These are phyloP conservation scores for Syrrhaptes paradoxus DNA, from an alignment of 2,113 vertebrate genomes.

Conservation along the genomic window DNA sequence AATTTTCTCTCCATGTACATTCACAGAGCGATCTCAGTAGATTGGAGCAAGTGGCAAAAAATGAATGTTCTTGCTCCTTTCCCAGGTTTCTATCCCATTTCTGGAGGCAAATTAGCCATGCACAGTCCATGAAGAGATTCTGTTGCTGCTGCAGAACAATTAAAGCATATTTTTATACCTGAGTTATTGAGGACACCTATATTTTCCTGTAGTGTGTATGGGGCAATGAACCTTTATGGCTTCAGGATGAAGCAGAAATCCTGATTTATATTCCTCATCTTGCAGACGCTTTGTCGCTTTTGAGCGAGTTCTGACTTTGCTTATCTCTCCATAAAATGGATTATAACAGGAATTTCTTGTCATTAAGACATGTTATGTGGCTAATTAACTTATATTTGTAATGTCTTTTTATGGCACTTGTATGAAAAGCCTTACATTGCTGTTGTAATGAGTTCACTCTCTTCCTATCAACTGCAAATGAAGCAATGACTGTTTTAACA, in stretches of 20 bases:
- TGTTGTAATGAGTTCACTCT: conserved; percentile 51
- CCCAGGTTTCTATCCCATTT: background rate
- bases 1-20: background rate
- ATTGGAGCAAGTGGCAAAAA: background rate
- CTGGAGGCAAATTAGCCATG: background rate
- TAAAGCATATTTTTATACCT: background rate
- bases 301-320: background rate
- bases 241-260: background rate
- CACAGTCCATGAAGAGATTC: background rate
- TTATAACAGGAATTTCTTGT: conserved; percentile 41
- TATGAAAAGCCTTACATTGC: conserved; percentile 28
- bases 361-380: conserved; percentile 19
- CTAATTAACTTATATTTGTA: conserved; percentile 54
- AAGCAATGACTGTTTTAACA: conserved; percentile 55
- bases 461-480: conserved; percentile 52
- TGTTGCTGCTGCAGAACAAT: background rate
- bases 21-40: background rate
- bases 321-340: conserved; percentile 8
- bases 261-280: background rate
- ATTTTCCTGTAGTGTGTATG: background rate
- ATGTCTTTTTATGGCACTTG: conserved; percentile 48
- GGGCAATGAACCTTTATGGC: background rate
- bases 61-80: background rate
- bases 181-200: background rate
- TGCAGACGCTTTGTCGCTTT: background rate